Evolutionary conservation across 2,113 vertebrate species (phyloP).

Genomic region (Taxidea taxus): DNA sequence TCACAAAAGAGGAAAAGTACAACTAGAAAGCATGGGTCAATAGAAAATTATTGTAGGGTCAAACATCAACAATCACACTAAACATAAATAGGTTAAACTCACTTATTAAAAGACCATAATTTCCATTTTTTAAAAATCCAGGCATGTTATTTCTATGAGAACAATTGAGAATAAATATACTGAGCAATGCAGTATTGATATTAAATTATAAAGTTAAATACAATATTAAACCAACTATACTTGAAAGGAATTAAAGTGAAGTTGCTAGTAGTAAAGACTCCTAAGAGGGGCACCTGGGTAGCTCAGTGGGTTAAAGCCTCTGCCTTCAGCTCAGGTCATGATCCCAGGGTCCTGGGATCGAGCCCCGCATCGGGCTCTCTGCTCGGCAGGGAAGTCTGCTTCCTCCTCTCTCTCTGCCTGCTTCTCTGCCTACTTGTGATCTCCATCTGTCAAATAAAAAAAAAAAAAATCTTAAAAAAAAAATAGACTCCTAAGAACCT

Average conservation of each 20-base stretch:
- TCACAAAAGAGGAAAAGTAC: not conserved
- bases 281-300: too few species aligned
- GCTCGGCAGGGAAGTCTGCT: too few species aligned
- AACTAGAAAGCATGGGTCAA: not conserved
- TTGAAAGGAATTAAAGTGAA: not conserved
- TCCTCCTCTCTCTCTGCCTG: too few species aligned
- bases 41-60: not conserved
- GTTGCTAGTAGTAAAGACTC: not conserved
- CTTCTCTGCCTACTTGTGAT: too few species aligned
- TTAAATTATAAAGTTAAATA: not conserved
- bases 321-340: too few species aligned
- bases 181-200: not conserved
- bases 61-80: not conserved
- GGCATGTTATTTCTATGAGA: not conserved
- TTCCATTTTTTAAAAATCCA: slow-evolving; percentile 5
- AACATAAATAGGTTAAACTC: not conserved
- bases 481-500: not conserved
- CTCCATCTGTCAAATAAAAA: too few species aligned
- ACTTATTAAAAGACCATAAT: not conserved
- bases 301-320: too few species aligned
- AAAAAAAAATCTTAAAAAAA: too few species aligned
- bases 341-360: too few species aligned
- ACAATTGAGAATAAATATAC: not conserved
- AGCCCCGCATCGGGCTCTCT: too few species aligned
- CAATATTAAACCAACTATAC: not conserved